Conservation (phyloP, 2,113 vertebrate genomes). For the Muntiacus reevesi region DNA sequence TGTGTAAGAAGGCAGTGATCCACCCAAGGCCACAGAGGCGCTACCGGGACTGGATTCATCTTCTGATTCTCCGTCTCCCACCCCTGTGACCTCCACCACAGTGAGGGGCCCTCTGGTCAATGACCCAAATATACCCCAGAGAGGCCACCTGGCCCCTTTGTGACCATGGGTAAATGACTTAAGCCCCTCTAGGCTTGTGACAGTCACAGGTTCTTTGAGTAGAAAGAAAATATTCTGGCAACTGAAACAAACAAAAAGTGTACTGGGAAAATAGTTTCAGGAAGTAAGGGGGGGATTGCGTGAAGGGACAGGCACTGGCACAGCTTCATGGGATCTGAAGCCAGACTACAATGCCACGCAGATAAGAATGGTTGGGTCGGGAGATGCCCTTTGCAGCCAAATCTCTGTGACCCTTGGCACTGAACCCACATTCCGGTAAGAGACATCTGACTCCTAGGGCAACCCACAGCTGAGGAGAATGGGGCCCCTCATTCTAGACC, state of each 20-base stretch:
- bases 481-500: background rate
- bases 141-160: background rate
- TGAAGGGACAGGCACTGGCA: background rate
- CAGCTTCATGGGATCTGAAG: background rate
- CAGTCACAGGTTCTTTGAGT: background rate
- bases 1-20: background rate
- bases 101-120: background rate
- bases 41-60: background rate
- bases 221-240: background rate
- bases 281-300: background rate
- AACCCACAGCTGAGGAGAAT: background rate
- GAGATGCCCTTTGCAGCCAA: background rate
- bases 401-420: background rate
- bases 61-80: background rate
- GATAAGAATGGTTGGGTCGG: background rate
- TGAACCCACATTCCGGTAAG: background rate
- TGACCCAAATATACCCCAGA: background rate
- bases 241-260: background rate
- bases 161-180: background rate
- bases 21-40: background rate
- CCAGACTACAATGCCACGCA: background rate
- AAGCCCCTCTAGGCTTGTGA: background rate
- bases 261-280: background rate
- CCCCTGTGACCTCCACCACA: background rate
- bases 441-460: background rate